phyloP scores from a whole-genome alignment of 2,113 vertebrate genomes.

The Argyrosomus japonicus region DNA sequence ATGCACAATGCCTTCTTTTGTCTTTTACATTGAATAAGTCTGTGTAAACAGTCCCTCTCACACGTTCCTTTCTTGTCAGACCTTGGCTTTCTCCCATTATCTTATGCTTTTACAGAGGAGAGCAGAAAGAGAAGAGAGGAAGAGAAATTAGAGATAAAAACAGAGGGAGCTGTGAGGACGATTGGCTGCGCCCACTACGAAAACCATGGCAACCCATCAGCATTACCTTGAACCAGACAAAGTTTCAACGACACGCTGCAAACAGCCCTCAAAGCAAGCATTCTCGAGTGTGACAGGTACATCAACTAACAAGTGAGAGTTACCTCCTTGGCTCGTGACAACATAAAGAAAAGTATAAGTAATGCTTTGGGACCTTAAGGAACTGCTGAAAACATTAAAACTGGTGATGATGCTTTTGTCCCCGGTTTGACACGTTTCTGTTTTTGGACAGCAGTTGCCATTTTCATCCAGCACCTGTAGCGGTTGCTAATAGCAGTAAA shows the following conservation, averaged over 20 bases:
- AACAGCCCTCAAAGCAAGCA: not conserved
- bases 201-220: slow-evolving; percentile 81
- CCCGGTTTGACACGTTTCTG: not conserved
- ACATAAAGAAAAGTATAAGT: not conserved
- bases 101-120: slow-evolving; percentile 53
- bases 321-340: not conserved
- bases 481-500: not conserved
- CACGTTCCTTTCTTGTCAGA: slow-evolving; percentile 4
- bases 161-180: slow-evolving; percentile 44
- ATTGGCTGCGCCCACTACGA: slow-evolving; percentile 51
- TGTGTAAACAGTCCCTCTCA: slow-evolving; percentile 26
- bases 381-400: not conserved
- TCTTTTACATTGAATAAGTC: slow-evolving; percentile 18
- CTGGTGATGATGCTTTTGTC: not conserved
- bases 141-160: slow-evolving; percentile 24
- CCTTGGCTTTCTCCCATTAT: slow-evolving; percentile 48
- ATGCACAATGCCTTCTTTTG: not conserved
- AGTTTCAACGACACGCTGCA: slow-evolving; percentile 35
- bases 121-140: slow-evolving; percentile 27
- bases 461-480: not conserved
- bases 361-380: not conserved
- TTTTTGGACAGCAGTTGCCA: not conserved
- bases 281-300: not conserved
- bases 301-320: not conserved
- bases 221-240: slow-evolving; percentile 79